These are phyloP conservation scores for Gnathonemus longibarbis DNA, from an alignment of 2,113 vertebrate species.

Conservation along the genomic window DNA sequence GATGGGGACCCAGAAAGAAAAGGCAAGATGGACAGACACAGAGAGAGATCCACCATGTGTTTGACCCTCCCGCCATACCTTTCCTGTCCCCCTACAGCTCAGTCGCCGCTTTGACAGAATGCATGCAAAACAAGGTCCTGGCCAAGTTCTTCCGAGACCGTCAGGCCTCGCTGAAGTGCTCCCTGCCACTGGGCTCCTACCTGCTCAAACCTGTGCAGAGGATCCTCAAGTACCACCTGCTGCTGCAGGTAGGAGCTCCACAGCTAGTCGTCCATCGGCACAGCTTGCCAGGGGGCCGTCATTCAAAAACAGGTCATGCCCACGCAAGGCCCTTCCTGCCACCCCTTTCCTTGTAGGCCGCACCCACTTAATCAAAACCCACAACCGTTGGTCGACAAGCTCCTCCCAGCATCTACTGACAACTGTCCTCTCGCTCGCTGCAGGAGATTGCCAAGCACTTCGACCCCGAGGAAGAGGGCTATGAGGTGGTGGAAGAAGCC, in stretches of 20 bases:
- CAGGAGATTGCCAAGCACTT: slow-evolving; percentile 94
- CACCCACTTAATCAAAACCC: background rate
- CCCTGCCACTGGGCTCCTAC: slow-evolving; percentile 84
- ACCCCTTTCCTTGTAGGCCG: background rate
- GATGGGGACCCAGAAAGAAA: background rate
- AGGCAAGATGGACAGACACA: background rate
- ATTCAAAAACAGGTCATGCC: background rate
- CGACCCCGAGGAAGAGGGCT: slow-evolving; percentile 72
- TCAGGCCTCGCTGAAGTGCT: slow-evolving; percentile 77
- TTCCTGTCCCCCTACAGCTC: slow-evolving; percentile 62
- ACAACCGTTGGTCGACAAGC: background rate
- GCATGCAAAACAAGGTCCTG: slow-evolving; percentile 84
- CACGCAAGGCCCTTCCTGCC: background rate
- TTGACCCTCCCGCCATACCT: background rate
- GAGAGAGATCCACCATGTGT: background rate
- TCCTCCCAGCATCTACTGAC: background rate
- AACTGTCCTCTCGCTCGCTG: background rate
- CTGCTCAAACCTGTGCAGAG: slow-evolving; percentile 94
- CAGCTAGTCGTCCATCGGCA: background rate
- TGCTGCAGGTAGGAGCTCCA: slow-evolving; percentile 74
- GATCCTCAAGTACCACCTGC: slow-evolving; percentile 93
- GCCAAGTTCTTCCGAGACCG: slow-evolving; percentile 87
- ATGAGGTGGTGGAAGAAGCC: slow-evolving; percentile 83
- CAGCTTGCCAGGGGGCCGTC: background rate
- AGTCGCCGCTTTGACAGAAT: slow-evolving; percentile 79